Evolutionary conservation across 1,140 invertebrate species (phyloP).

Genomic region (Formica exsecta): DNA sequence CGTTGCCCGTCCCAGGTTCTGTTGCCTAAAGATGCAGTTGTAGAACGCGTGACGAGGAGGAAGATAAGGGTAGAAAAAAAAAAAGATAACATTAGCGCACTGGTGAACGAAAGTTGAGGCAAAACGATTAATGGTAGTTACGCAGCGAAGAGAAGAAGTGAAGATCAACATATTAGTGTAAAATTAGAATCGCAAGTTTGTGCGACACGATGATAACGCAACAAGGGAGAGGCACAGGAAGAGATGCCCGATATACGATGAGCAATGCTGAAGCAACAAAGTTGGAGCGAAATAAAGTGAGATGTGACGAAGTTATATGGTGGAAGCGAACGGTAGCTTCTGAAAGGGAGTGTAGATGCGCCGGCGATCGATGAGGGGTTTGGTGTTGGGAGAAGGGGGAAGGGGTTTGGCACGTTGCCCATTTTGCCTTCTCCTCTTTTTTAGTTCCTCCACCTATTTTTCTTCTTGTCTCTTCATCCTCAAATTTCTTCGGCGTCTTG

Average conservation of each 20-base stretch:
- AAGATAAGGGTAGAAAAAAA: neutral
- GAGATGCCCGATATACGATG: neutral
- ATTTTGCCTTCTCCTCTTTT: slow-evolving; percentile 42
- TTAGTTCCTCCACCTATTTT: slow-evolving; percentile 20
- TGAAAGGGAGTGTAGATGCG: slow-evolving; percentile 34
- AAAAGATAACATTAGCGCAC: slow-evolving; percentile 4
- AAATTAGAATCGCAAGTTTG: neutral
- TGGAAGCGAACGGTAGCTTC: neutral
- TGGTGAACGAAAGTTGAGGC: neutral
- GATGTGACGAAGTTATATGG: neutral
- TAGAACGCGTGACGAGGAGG: neutral
- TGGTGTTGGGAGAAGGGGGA: slow-evolving; percentile 37
- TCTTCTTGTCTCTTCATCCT: slow-evolving; percentile 49
- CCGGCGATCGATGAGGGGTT: slow-evolving; percentile 71
- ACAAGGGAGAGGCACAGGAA: neutral
- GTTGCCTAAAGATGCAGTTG: slow-evolving; percentile 19
- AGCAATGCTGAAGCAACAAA: neutral
- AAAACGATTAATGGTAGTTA: neutral
- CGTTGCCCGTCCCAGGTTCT: slow-evolving; percentile 68
- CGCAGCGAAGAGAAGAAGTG: slow-evolving; percentile 9
- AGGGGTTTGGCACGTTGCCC: slow-evolving; percentile 70
- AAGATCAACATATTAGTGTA: neutral
- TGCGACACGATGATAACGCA: neutral
- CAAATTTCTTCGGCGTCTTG: slow-evolving; percentile 68
- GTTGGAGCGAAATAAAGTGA: neutral